Evolutionary conservation across 2,888 invertebrate genomes (phyloP), one percentile per base, ranked within the genome.

Genomic region (Anthrax anthrax): DNA sequence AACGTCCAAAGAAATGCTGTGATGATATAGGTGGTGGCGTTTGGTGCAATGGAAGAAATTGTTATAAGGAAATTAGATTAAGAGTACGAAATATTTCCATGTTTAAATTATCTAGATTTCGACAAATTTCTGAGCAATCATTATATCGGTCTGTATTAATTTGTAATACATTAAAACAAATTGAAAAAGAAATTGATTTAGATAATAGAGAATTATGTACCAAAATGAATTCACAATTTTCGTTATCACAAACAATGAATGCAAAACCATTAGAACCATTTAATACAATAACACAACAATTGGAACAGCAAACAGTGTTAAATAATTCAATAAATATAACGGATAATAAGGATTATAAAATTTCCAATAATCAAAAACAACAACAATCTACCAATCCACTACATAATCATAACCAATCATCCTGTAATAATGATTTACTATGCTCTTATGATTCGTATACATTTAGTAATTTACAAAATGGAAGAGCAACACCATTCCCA

Each of bases 81-180:
- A 86, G 89, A 60, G 87, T 92, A 63, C 80, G 92, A 65, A 89
- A 91, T 67, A 77, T 91, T 54, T 91, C 90, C 55, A 89, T 92
- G 81, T 82, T 85, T 67, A 94, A 94, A 70, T 72, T 94, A 55
- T 85, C 87, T 61, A 77, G 87, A 58, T 84, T 86, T 60, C 78
- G 89, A 46, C 89, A 90, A 67, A 85, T 85, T 55, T 84, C 88
- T 47, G 91, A 92, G 65, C 90, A 91, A 39, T 87, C 88, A 51
- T 72, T 94, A 49, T 78, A 88, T 58, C 80, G 90, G 52, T 91
- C 90, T 42, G 92, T 94, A 62, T 79, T 94, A 51, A 91, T 94
- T 60, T 90, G 90, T 73, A 92, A 92, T 70, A 91, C 92, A 47
- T 67, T 92, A 54, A 81, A 90, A 63, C 79, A 82, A 64, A 82